Evolutionary conservation across 2,113 vertebrate genomes (phyloP), one percentile per base, ranked within the genome.

Genomic region (Gallinago paraguaiae): DNA sequence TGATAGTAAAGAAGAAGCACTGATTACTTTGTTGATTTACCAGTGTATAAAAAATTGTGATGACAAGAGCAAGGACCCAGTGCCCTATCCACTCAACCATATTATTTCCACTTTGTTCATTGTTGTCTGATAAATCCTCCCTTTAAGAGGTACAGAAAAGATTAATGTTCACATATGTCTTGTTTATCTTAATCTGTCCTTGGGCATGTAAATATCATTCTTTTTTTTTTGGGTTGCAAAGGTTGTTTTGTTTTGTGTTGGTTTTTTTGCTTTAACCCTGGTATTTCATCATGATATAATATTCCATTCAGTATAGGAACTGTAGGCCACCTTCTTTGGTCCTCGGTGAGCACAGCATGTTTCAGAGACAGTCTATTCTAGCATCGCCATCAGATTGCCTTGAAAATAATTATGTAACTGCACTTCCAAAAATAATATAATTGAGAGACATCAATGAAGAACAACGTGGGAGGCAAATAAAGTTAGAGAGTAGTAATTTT

Each of bases 381-480:
- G 67, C 46, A 71, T 82, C 11, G 1, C 70, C 77, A 57, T 93
- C 82, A 90, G 51, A 90, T 91, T 86, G 83, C 84, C 78, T 93
- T 85, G 79, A 90, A 94, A 94, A 89, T 89, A 93, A 89, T 96
- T 92, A 95, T 84, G 77, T 94, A 97, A 94, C 83, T 96, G 76
- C 72, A 64, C 25, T 94, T 97, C 93, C 91, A 96, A 95, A 97
- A 96, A 95, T 96, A 93, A 93, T 87, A 48, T 84, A 89, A 96
- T 94, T 0, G 43, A 88, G 91, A 93, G 81, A 91, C 91, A 94
- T 95, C 92, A 93, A 85, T 85, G 84, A 90, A 94, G 86, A 87
- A 45, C 90, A 90, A 95, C 3, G 64, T 94, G 87, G 95, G 95
- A 95, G 94, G 92, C 87, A 95, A 93, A 88, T 84, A 80, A 84